Evolutionary conservation across 1,140 invertebrate genomes (phyloP), one percentile per base, ranked within the genome.

Genomic region (Atopsyche davidsoni): DNA sequence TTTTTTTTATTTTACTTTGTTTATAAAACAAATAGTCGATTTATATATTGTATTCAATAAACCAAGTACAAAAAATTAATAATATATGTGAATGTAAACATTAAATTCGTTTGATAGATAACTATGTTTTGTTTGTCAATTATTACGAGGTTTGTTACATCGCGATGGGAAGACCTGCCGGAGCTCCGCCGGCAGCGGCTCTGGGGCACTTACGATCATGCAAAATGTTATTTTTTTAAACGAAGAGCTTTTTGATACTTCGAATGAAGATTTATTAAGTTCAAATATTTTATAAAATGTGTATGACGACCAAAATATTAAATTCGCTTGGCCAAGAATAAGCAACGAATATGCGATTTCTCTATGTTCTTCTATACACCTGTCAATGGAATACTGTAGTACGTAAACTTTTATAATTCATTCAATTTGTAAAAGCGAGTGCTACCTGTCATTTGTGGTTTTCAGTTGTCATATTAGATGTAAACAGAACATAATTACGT

Each of bases 341-440:
- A 47, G 51, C 55, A 57, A 57, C 55, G 55, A 57, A 57, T 57
- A 57, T 51, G 47, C 43, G 24, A 46, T 57, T 53, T 35, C 55
- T 44, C 55, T 57, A 57, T 57, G 46, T 48, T 53, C 55, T 57
- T 57, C 55, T 57, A 57, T 57, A 57, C 55, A 57, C 25, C 55
- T 57, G 21, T 57, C 24, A 28, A 11, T 24, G 24, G 23, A 14
- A 36, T 39, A 39, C 10, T 17, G 10, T 39, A 39, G 19, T 18
- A 39, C 13, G 19, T 39, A 16, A 4, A 17, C 10, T 39, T 39
- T 17, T 18, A 2, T 4, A 39, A 39, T 18, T n/a, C 2, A 16
- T 17, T 3, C 16, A 39, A 39, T 2, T 39, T 11, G 3, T 36
- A 36, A 28, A 28, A 7, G 24, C 24, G n/a, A 7, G 24, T 28